Conservation (phyloP, 2,113 vertebrate genomes). For the Peromyscus californicus region DNA sequence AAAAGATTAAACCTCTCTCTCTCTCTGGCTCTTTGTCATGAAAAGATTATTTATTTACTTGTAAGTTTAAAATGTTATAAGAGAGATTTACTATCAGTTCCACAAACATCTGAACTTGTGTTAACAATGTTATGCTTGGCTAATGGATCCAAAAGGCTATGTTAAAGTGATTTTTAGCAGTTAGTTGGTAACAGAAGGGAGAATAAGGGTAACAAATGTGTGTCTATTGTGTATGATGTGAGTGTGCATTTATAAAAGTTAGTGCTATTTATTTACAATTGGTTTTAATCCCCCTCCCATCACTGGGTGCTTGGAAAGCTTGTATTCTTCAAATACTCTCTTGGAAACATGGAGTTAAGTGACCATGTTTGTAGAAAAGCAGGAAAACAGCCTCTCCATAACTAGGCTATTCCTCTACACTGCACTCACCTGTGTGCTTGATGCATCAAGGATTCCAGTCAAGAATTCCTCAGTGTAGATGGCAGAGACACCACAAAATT, state of each 20-base stretch:
- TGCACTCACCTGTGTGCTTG: rapidly evolving
- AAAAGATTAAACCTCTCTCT: neutral
- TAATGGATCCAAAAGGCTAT: neutral
- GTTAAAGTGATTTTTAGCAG: neutral
- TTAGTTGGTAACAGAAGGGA: neutral
- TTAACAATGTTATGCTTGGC: neutral
- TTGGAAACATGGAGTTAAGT: rapidly evolving
- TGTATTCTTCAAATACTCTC: neutral
- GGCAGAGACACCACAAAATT: neutral
- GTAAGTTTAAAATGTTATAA: neutral
- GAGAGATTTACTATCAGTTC: neutral
- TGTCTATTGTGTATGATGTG: neutral
- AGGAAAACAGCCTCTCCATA: neutral
- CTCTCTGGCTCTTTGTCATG: neutral
- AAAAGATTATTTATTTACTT: conserved; percentile 20
- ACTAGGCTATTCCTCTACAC: rapidly evolving
- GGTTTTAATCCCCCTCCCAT: neutral
- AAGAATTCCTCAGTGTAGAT: neutral
- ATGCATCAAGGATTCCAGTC: neutral
- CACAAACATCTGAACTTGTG: neutral
- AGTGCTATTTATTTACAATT: neutral
- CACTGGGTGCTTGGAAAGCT: neutral
- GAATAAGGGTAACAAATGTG: neutral
- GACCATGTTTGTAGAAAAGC: neutral
- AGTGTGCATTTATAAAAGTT: neutral